Evolutionary conservation across 2,113 vertebrate species (phyloP), one percentile per base, ranked within the genome.

Genomic region (Atrichornis clamosus): DNA sequence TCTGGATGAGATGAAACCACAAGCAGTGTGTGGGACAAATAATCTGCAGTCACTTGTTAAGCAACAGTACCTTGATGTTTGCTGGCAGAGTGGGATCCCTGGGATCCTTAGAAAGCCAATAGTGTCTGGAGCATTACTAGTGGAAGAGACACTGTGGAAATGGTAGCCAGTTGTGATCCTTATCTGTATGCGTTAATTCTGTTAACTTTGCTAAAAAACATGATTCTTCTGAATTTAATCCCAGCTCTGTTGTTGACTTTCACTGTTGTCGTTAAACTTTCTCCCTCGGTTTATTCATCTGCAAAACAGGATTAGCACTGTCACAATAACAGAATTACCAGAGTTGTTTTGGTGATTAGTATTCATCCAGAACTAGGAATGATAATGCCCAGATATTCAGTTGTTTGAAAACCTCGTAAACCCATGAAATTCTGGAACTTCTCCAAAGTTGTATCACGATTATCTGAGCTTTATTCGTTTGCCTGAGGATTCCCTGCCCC

Each of bases 341-440:
- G 76, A 46, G 81, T 77, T 77, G 89, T 73, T 81, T 81, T 6
- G 5, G 50, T 89, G 65, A 92, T 92, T 37, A 69, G 63, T 53
- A 58, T 92, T 95, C 69, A 93, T 88, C 86, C 80, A 92, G 83
- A 67, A 67, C 19, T 33, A 56, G 74, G 62, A 90, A 95, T 82
- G 53, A 56, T 77, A 95, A 92, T 96, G 65, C 84, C 37, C 84
- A 94, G 73, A 63, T 81, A 79, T 67, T 83, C 65, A 67, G 83
- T 77, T 77, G 76, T 77, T 93, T 79, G 70, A 69, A 90, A 90
- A 86, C 55, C 35, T 72, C 67, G 8, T 63, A 42, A 90, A 27
- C 84, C 27, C 35, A 11, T 87, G 78, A 78, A 59, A 79, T 87
- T 92, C 39, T 90, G 85, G 90, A 88, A 55, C 20, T 83, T 62